Evolutionary conservation across 2,113 vertebrate genomes (phyloP), one percentile per base, ranked within the genome.

Genomic region (Crypturellus undulatus): DNA sequence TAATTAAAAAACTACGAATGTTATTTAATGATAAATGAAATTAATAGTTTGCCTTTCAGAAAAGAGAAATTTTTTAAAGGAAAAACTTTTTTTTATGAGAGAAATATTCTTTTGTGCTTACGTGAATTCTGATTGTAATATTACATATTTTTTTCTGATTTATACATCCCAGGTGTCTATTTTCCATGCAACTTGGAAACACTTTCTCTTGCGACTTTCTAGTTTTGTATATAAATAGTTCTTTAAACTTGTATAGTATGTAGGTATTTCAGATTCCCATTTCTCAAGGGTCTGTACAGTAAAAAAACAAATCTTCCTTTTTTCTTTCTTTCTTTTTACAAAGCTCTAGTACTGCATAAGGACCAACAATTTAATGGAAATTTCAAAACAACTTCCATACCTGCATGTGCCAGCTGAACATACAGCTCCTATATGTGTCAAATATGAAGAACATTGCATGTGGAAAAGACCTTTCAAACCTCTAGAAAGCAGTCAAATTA

Each of bases 91-190:
- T 6, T 47, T 30, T 85, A 67, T 52, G 17, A 38, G 15, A 67
- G 5, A 91, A 81, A 49, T 84, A 76, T 40, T 79, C 5, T 69
- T 5, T 93, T 89, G 16, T 3, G 62, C 10, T 90, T 89, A 13
- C 85, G 76, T 60, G 62, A 59, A 30, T 68, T 85, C 30, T 59
- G 3, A 71, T 78, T 42, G 0, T 6, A 81, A 43, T 28, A 60
- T n/a, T 68, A 90, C 28, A 30, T 45, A 79, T 59, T 87, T 90
- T 84, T 90, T 84, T 59, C 26, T 69, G 36, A 49, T 95, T 88
- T 60, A 68, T 76, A 92, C 84, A 71, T 47, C 68, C 12, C 58
- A 70, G 15, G 19, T 84, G 8, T 88, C 49, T 87, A 24, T 84
- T 90, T 58, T 62, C 73, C n/a, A 34, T 67, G 5, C 38, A 71